Conservation (phyloP, 2,113 vertebrate species). For the Clupea harengus region DNA sequence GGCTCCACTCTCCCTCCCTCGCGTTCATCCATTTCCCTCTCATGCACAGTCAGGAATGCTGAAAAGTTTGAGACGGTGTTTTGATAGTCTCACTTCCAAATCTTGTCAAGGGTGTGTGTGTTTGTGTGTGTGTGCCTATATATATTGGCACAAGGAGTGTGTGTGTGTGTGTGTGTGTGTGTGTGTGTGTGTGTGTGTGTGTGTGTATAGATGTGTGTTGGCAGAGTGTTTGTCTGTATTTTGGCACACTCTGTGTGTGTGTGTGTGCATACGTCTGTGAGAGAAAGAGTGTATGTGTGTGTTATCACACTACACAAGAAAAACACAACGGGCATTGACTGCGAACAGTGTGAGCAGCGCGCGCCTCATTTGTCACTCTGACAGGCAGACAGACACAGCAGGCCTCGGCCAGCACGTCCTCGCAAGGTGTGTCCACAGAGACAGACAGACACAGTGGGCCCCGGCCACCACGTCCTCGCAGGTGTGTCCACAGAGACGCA, state of each 20-base stretch:
- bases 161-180: background rate
- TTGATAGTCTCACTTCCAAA: background rate
- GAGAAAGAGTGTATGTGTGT: slow-evolving; percentile 8
- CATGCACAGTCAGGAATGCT: background rate
- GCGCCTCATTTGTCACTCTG: background rate
- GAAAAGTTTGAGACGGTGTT: background rate
- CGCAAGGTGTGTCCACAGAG: slow-evolving; percentile 18
- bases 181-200: background rate
- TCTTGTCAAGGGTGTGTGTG: background rate
- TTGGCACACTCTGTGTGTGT: background rate
- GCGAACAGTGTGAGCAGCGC: background rate
- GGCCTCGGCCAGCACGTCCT: background rate
- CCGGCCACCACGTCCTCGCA: background rate
- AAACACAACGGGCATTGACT: background rate
- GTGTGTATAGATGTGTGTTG: background rate
- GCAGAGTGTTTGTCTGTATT: too few relatives aligned
- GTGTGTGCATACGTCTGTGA: slow-evolving; percentile 23
- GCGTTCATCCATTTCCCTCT: background rate
- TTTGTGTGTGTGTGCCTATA: background rate
- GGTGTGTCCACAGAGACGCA: slow-evolving; percentile 21
- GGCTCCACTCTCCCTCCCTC: background rate
- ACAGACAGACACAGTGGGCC: background rate
- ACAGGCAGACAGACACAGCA: background rate
- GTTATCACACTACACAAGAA: background rate
- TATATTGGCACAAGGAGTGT: background rate